phyloP scores from a whole-genome alignment of 2,888 invertebrate genomes.

The Chymomyza fuscimana region DNA sequence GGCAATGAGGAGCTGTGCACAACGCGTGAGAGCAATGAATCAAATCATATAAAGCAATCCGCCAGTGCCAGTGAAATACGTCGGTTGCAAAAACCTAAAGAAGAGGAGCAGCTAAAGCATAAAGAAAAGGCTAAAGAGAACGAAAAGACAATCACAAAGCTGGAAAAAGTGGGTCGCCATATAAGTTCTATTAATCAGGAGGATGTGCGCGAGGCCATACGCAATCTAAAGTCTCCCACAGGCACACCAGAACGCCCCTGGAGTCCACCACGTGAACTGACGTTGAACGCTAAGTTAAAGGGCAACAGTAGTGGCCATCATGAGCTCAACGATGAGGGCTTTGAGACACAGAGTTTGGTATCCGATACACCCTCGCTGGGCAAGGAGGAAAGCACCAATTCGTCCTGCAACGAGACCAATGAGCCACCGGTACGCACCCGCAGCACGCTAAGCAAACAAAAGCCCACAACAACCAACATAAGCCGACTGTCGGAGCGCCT shows the following conservation, averaged over 20 bases:
- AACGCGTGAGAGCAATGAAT: conserved; percentile 64
- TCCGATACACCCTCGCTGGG: conserved; percentile 93
- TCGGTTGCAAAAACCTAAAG: conserved; percentile 40
- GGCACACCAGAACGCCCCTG: conserved; percentile 83
- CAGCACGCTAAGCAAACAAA: conserved; percentile 52
- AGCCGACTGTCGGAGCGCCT: conserved; percentile 63
- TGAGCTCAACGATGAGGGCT: conserved; percentile 92
- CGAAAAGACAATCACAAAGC: conserved; percentile 75
- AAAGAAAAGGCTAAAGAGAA: conserved; percentile 76
- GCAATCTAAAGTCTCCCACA: conserved; percentile 84
- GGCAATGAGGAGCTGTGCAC: conserved; percentile 82
- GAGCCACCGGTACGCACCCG: conserved; percentile 76
- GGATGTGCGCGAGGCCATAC: conserved; percentile 85
- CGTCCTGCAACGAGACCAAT: conserved; percentile 86
- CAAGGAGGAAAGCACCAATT: conserved; percentile 82
- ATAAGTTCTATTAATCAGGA: conserved; percentile 86
- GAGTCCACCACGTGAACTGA: conserved; percentile 80
- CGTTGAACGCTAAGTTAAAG: conserved; percentile 63
- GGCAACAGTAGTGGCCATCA: conserved; percentile 66
- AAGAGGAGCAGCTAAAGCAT: conserved; percentile 30
- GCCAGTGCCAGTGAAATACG: conserved; percentile 56
- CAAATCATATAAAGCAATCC: conserved; percentile 66
- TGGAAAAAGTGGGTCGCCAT: conserved; percentile 82
- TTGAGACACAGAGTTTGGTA: conserved; percentile 92
- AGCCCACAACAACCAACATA: conserved; percentile 53